phyloP scores from a whole-genome alignment of 2,113 vertebrate genomes.

The Cynoglossus semilaevis region DNA sequence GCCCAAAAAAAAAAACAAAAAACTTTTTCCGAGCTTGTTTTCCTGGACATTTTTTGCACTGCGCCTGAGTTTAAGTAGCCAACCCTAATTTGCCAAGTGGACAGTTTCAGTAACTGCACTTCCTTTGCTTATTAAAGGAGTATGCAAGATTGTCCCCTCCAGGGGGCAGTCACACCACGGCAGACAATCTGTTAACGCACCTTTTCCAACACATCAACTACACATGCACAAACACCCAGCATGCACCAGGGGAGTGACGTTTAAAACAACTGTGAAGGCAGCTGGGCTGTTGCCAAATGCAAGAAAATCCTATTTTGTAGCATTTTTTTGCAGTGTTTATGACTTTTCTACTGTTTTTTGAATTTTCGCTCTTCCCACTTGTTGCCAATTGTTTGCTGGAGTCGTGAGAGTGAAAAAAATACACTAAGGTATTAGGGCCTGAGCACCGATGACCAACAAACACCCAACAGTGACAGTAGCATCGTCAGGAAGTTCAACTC shows the following conservation, averaged over 20 bases:
- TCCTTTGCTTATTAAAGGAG: background rate
- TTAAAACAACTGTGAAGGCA: conserved; percentile 56
- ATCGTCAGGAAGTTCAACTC: too few species aligned
- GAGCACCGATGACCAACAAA: too few species aligned
- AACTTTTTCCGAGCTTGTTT: background rate
- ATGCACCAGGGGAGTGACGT: conserved; percentile 13
- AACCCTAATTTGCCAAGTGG: conserved; percentile 8
- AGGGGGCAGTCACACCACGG: conserved; percentile 5
- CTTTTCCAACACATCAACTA: background rate
- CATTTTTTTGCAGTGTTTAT: conserved; percentile 9
- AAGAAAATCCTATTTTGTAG: conserved; percentile 14
- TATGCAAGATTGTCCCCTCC: background rate
- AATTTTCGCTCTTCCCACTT: conserved; percentile 25
- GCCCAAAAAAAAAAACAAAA: too few species aligned
- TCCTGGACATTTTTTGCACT: background rate
- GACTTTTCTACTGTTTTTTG: conserved; percentile 47
- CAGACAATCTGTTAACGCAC: background rate
- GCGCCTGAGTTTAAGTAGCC: conserved; percentile 6
- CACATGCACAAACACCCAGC: background rate
- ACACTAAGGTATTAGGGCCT: too few species aligned
- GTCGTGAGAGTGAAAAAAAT: too few species aligned
- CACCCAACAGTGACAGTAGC: too few species aligned
- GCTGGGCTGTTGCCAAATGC: conserved; percentile 22
- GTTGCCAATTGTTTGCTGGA: conserved; percentile 10
- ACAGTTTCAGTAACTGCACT: conserved; percentile 6